Conservation (phyloP, 2,113 vertebrate genomes). For the Leucosticte australis region DNA sequence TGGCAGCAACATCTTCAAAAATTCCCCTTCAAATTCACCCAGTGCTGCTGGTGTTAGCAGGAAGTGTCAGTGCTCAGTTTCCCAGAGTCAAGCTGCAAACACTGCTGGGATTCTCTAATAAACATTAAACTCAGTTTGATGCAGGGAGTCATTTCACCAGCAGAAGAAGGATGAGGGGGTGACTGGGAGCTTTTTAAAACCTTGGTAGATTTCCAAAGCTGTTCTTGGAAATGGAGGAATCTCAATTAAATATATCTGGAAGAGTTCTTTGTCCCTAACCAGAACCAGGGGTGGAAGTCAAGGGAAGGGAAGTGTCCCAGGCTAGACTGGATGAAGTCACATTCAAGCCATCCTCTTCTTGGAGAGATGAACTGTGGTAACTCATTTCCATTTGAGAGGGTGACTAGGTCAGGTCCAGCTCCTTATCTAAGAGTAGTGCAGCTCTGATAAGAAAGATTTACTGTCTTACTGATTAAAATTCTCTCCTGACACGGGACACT, state of each 20-base stretch:
- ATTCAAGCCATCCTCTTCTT: background rate
- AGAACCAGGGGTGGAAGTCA: background rate
- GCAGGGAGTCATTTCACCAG: background rate
- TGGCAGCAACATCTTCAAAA: background rate
- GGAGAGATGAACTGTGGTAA: background rate
- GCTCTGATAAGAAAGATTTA: background rate
- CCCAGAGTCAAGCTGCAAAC: background rate
- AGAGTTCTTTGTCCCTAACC: background rate
- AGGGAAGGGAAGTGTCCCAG: background rate
- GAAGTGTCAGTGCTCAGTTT: background rate
- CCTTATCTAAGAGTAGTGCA: background rate
- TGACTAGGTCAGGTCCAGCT: background rate
- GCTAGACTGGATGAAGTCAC: background rate
- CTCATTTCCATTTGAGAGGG: background rate
- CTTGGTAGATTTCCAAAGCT: background rate
- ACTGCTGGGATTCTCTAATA: background rate
- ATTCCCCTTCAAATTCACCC: background rate
- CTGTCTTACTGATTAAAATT: background rate
- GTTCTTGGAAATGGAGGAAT: background rate
- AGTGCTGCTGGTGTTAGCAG: background rate
- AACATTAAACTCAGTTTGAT: accelerated
- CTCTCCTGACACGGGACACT: background rate
- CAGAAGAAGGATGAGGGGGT: background rate
- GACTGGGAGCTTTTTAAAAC: background rate
- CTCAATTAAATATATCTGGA: background rate